A percentile compares a stretch with the other conserved stretches of the same genome.
These are phyloP conservation scores for Apostichopus parvimensis DNA, from an alignment of 35 echinoderm and acorn worm species.

Conservation along the genomic window DNA sequence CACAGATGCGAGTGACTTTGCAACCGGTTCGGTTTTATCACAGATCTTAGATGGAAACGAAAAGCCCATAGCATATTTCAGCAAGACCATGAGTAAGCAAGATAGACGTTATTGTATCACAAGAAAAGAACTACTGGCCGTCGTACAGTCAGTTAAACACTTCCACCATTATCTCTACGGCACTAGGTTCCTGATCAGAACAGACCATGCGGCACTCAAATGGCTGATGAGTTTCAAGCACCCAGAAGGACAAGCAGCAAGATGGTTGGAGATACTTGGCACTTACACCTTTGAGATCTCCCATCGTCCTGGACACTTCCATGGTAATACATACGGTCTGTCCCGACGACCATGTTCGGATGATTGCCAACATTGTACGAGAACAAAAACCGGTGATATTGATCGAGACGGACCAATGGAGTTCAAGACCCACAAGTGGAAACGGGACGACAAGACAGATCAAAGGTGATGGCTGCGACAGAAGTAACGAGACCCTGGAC, in stretches of 20 bases:
- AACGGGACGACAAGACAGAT: background rate
- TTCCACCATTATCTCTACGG: conserved; percentile 65
- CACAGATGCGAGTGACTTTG: conserved; percentile 59
- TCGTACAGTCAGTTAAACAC: conserved; percentile 56
- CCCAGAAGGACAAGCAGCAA: too few relatives aligned
- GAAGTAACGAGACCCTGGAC: too few relatives aligned
- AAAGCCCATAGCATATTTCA: conserved; percentile 35
- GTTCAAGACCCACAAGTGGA: background rate
- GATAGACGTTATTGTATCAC: too few relatives aligned
- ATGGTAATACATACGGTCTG: too few relatives aligned
- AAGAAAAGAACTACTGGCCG: conserved; percentile 54
- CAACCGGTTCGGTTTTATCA: conserved; percentile 61
- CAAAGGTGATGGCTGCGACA: too few relatives aligned
- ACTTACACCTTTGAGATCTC: too few relatives aligned
- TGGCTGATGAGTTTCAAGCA: too few relatives aligned
- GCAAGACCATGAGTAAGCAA: too few relatives aligned
- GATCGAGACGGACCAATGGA: background rate
- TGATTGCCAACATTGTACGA: background rate
- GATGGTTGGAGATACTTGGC: too few relatives aligned
- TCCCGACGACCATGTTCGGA: too few relatives aligned
- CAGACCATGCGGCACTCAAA: conserved; percentile 40
- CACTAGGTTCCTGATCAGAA: conserved; percentile 16
- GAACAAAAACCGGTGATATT: background rate
- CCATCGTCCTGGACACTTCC: too few relatives aligned
- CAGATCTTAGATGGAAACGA: conserved; percentile 57